These are phyloP conservation scores for Oryzias melastigma DNA, from an alignment of 2,113 vertebrate genomes.

Conservation along the genomic window DNA sequence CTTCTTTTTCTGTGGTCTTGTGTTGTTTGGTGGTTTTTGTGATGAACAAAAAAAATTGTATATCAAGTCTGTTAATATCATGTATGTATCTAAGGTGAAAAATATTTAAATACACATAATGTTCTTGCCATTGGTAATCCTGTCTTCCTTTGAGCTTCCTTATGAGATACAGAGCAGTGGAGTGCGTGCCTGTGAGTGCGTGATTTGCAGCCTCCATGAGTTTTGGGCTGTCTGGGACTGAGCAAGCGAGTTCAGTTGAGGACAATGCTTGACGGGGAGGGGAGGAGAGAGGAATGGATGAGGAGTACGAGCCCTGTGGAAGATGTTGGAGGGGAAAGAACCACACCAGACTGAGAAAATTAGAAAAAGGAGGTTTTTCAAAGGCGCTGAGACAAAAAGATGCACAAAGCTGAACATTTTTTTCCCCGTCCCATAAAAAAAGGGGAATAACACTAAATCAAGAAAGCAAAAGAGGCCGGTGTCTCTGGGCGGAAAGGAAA, in stretches of 20 bases:
- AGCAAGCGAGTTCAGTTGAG: slow-evolving; percentile 67
- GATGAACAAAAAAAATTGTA: slow-evolving; percentile 77
- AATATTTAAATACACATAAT: slow-evolving; percentile 88
- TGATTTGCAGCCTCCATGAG: slow-evolving; percentile 41
- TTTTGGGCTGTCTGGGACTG: slow-evolving; percentile 60
- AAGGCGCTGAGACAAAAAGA: slow-evolving; percentile 43
- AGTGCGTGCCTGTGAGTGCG: slow-evolving; percentile 11
- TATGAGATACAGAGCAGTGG: slow-evolving; percentile 42
- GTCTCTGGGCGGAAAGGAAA: slow-evolving; percentile 14
- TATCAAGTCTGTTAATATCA: slow-evolving; percentile 86
- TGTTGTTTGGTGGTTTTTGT: slow-evolving; percentile 85
- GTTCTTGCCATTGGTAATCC: slow-evolving; percentile 82
- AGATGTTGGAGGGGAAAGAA: slow-evolving; percentile 49
- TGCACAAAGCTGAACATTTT: slow-evolving; percentile 24
- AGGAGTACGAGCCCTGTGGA: slow-evolving; percentile 39
- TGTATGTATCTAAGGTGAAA: slow-evolving; percentile 84
- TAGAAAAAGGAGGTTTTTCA: slow-evolving; percentile 44
- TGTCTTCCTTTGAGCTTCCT: slow-evolving; percentile 64
- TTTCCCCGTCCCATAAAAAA: slow-evolving; percentile 44
- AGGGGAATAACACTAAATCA: slow-evolving; percentile 39
- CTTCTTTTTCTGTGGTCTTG: slow-evolving; percentile 83
- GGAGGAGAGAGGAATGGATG: slow-evolving; percentile 58
- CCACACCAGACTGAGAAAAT: slow-evolving; percentile 62
- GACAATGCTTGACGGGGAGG: slow-evolving; percentile 68
- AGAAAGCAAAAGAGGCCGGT: slow-evolving; percentile 11